Conservation (phyloP, 2,113 vertebrate species). For the Panthera tigris region DNA sequence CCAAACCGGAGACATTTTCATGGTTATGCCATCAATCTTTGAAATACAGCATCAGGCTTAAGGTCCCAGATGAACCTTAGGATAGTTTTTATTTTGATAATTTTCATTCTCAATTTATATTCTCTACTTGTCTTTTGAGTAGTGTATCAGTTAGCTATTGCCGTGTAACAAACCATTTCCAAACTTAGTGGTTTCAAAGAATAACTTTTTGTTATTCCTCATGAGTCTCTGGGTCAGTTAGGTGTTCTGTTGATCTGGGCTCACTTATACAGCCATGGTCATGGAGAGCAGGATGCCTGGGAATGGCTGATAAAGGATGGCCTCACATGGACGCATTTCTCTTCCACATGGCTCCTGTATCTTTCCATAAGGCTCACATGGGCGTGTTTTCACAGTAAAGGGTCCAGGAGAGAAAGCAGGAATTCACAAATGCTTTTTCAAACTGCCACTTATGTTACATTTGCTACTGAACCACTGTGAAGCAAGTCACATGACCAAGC, state of each 20-base stretch:
- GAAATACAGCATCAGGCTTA: background rate
- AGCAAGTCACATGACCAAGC: background rate
- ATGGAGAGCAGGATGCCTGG: background rate
- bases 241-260: background rate
- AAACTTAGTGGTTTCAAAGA: background rate
- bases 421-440: background rate
- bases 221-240: background rate
- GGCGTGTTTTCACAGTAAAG: background rate
- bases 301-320: background rate
- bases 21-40: background rate
- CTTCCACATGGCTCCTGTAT: fast-evolving
- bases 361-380: background rate
- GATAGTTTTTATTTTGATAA: background rate
- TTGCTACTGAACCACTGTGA: background rate
- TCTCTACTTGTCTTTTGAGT: background rate
- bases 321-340: background rate
- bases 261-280: background rate
- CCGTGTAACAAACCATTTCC: background rate
- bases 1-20: background rate
- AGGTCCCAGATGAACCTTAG: background rate
- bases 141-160: background rate
- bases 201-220: background rate
- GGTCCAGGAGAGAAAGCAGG: background rate
- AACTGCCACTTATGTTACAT: background rate
- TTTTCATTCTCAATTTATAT: background rate